Base-by-base conservation (phyloP, 2,888 invertebrate genomes). In the Morpho helenor region DNA sequence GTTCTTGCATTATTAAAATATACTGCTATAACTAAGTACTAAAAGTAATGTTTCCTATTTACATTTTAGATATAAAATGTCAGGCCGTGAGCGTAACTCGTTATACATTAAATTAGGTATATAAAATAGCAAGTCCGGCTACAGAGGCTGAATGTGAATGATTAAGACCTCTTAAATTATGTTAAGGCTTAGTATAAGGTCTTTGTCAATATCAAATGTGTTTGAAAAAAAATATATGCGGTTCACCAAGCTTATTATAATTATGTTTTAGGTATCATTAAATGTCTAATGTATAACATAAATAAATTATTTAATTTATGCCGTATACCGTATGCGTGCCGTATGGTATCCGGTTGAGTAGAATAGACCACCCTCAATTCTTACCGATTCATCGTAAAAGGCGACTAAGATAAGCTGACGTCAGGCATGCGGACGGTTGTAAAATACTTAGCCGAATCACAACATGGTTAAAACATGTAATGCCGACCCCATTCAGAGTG, bases 121-220 rank as follows among this genome's bases (percentile, higher is more conserved):
- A 39, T 49, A 49, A 57, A 43, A 53, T 42, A 52, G 52, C 44
- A 53, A 53, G 53, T 59, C 47, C 47, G 59, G 50, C 23, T 54
- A 48, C 53, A 50, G 40, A 44, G 48, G 43, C 44, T 48, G 48
- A 52, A 55, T 47, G 43, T 49, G 44, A 55, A 43, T 52, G 42
- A 49, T 55, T 16, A 43, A 39, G 41, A 52, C 16, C 39, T 46
- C 45, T 53, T 47, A 22, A 53, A 48, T 55, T 55, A 52, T 59
- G 51, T 55, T 59, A 59, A 55, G 51, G 51, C 47, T 54, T 45
- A 46, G 41, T 16, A 41, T 47, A 42, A 54, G 59, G 54, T 55
- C 53, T 53, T 22, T 47, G 52, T 59, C 56, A 59, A 59, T 59
- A 52, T 10, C 51, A 16, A 50, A 41, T 50, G 22, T 31, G 46